Percentiles rank a stretch among this genome's conserved stretches.
Evolutionary conservation across 2,888 invertebrate genomes (phyloP).

Genomic region (Drosophila kuntzei): DNA sequence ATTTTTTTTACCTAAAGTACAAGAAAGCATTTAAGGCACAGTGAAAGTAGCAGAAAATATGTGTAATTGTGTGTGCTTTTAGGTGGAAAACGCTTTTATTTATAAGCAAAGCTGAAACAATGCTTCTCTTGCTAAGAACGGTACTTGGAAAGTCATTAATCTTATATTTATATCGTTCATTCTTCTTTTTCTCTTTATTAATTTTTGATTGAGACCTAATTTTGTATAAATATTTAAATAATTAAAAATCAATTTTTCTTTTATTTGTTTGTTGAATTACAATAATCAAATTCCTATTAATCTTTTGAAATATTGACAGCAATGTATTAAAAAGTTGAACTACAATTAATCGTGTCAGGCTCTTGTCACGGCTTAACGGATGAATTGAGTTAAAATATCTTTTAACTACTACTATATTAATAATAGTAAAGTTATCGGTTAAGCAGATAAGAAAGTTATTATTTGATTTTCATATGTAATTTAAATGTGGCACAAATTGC

Average conservation of each 20-base stretch:
- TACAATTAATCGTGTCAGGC: neutral
- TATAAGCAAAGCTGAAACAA: neutral
- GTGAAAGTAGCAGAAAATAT: constrained; percentile 1
- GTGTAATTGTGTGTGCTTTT: neutral
- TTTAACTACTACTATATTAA: neutral
- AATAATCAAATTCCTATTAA: neutral
- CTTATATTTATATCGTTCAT: neutral
- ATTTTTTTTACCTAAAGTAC: constrained; percentile 37
- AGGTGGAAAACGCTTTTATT: constrained; percentile 5
- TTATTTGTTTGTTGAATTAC: neutral
- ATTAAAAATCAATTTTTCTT: neutral
- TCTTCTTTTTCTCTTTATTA: neutral
- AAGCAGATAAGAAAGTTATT: neutral
- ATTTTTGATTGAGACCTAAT: neutral
- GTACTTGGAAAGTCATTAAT: neutral
- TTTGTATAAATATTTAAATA: neutral
- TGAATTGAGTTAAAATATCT: neutral
- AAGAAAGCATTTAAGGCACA: constrained; percentile 18
- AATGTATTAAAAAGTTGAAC: neutral
- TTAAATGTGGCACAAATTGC: neutral
- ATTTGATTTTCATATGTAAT: neutral
- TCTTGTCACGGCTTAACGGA: neutral
- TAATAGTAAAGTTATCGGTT: neutral
- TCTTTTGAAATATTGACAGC: neutral
- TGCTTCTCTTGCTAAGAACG: neutral